A percentile compares a stretch with the other conserved stretches of the same genome.
These are phyloP conservation scores for Chiridota heheva DNA, from an alignment of 35 echinoderm and acorn worm species.

Conservation along the genomic window DNA sequence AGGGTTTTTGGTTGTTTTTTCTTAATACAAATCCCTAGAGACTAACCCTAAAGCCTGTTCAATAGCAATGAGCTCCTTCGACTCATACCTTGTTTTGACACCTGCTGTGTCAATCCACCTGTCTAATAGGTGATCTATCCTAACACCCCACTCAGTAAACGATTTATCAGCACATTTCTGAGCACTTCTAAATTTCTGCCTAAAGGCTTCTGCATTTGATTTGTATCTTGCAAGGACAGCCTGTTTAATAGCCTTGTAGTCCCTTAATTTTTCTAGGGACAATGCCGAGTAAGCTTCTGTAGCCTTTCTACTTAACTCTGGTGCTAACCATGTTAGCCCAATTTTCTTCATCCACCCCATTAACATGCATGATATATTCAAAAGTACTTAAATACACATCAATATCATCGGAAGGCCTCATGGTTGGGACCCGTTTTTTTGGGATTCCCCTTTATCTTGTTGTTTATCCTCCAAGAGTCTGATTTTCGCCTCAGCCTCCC, in stretches of 20 bases:
- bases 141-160: slow-evolving; percentile 8
- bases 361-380: not conserved
- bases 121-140: slow-evolving; percentile 2
- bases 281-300: not conserved
- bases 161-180: no score
- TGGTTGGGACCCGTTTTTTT: not conserved
- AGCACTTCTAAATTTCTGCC: no score
- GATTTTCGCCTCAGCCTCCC: not conserved
- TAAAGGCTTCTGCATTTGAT: no score
- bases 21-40: not conserved
- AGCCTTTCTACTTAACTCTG: slow-evolving; percentile 11
- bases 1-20: slow-evolving; percentile 17
- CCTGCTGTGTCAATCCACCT: slow-evolving; percentile 1
- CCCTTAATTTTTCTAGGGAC: not conserved
- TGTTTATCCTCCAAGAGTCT: not conserved
- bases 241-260: not conserved
- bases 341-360: not conserved
- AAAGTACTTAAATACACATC: slow-evolving; percentile 21
- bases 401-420: slow-evolving; percentile 4
- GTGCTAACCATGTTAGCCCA: slow-evolving; percentile 6
- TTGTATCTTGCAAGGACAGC: not conserved
- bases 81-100: not conserved
- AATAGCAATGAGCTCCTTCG: slow-evolving; percentile 15
- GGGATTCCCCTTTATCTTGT: not conserved
- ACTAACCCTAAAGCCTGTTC: slow-evolving; percentile 7